Percentiles rank a stretch among this genome's conserved stretches.
Conservation (phyloP, 2,113 vertebrate species). For the Gambusia holbrooki region DNA sequence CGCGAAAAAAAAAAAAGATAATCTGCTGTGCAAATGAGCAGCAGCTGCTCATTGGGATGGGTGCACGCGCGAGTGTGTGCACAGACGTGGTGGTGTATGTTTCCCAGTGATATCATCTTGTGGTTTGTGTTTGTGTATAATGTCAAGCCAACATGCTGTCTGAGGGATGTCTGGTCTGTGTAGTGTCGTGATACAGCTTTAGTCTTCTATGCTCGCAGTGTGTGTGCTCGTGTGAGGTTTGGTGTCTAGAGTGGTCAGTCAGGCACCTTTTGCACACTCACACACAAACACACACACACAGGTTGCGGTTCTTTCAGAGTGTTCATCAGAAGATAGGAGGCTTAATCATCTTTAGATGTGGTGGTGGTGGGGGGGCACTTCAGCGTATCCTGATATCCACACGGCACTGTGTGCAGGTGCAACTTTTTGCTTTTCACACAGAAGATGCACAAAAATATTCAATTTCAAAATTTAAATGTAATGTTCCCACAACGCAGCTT, state of each 20-base stretch:
- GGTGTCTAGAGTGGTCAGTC: slow-evolving; percentile 42
- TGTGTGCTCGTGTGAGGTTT: slow-evolving; percentile 35
- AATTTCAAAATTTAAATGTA: slow-evolving; percentile 35
- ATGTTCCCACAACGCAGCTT: background rate
- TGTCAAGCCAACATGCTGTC: slow-evolving; percentile 67
- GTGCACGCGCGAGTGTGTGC: slow-evolving; percentile 4
- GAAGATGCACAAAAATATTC: slow-evolving; percentile 25
- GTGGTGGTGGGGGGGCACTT: slow-evolving; percentile 68
- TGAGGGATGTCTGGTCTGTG: slow-evolving; percentile 69
- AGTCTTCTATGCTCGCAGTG: slow-evolving; percentile 28
- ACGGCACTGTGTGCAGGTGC: slow-evolving; percentile 48
- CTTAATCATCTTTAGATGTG: slow-evolving; percentile 78
- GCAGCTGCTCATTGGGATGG: slow-evolving; percentile 62
- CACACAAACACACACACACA: slow-evolving; percentile 29
- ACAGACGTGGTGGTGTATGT: slow-evolving; percentile 60
- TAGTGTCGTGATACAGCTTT: slow-evolving; percentile 58
- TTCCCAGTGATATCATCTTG: slow-evolving; percentile 67
- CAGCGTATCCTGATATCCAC: slow-evolving; percentile 69
- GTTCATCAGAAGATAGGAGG: slow-evolving; percentile 80
- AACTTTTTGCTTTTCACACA: slow-evolving; percentile 14
- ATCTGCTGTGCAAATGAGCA: slow-evolving; percentile 72
- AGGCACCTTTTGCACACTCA: slow-evolving; percentile 15
- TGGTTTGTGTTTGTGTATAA: slow-evolving; percentile 65
- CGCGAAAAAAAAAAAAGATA: slow-evolving; percentile 47
- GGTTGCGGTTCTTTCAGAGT: slow-evolving; percentile 59